phyloP scores from a whole-genome alignment of 2,888 invertebrate genomes.

The Trilocha varians region DNA sequence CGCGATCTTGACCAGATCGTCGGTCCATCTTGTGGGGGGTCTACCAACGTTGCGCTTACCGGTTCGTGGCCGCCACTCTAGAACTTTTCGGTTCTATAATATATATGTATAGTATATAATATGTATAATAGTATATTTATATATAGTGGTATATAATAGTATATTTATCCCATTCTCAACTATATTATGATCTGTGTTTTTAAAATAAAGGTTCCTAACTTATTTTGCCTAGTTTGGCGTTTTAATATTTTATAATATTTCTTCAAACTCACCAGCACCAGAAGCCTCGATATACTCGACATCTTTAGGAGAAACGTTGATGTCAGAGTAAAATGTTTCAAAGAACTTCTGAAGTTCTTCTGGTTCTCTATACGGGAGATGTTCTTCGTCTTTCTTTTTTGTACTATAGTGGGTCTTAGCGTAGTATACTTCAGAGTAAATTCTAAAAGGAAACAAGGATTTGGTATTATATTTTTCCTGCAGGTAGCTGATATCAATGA shows the following conservation, averaged over 20 bases:
- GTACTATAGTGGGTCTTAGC: constrained; percentile 64
- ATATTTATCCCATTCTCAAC: neutral
- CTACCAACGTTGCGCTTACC: too few relatives aligned
- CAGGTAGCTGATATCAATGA: too few relatives aligned
- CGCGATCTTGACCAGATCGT: too few relatives aligned
- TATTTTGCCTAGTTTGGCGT: too few relatives aligned
- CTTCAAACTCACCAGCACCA: constrained; percentile 75
- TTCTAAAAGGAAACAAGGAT: constrained; percentile 26
- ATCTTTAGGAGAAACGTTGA: constrained; percentile 75
- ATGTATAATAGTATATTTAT: too few relatives aligned
- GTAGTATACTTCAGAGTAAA: constrained; percentile 79
- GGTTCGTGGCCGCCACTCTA: too few relatives aligned
- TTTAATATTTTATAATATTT: neutral
- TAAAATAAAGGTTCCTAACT: too few relatives aligned
- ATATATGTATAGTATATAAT: too few relatives aligned
- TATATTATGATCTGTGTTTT: too few relatives aligned
- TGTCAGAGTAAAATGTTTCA: constrained; percentile 71
- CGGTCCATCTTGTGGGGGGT: too few relatives aligned
- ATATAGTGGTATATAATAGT: neutral
- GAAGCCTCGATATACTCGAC: constrained; percentile 87
- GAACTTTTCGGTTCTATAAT: too few relatives aligned
- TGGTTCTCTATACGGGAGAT: constrained; percentile 19
- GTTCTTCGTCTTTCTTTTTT: constrained; percentile 9
- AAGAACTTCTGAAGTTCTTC: constrained; percentile 55
- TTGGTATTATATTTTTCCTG: neutral